Conservation (phyloP, 2,888 invertebrate genomes). For the Sinopyrophorus schimmeli region DNA sequence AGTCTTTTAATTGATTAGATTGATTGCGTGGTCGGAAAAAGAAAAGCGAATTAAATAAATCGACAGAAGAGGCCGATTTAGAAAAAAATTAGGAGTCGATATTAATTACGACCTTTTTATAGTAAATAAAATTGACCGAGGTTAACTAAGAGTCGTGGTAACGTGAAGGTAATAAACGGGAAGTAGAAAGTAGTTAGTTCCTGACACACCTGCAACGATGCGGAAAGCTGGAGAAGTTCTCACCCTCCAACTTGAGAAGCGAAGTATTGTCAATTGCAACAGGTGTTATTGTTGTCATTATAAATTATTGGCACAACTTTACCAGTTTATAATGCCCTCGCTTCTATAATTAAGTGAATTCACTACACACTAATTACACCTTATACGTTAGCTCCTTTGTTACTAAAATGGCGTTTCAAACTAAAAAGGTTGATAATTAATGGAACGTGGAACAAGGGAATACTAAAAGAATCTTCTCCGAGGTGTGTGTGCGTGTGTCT, state of each 20-base stretch:
- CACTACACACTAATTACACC: constrained; percentile 43
- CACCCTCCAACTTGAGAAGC: constrained; percentile 32
- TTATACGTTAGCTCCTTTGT: constrained; percentile 20
- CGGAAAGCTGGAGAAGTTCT: constrained; percentile 24
- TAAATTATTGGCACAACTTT: constrained; percentile 55
- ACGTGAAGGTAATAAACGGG: no score
- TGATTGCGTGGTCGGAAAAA: no score
- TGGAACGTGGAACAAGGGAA: constrained; percentile 2
- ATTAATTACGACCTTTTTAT: no score
- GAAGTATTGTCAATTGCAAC: constrained; percentile 54
- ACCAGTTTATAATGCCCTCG: constrained; percentile 51
- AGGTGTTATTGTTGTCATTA: constrained; percentile 55
- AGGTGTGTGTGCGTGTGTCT: no score
- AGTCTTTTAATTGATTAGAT: no score
- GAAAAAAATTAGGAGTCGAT: no score
- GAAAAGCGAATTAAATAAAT: no score
- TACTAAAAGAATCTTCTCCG: no score
- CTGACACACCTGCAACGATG: constrained; percentile 31
- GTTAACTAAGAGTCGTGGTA: no score
- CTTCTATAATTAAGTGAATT: constrained; percentile 51
- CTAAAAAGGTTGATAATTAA: constrained; percentile 11
- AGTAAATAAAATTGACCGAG: no score
- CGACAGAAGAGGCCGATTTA: no score
- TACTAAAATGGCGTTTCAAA: constrained; percentile 15
- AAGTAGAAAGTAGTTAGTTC: no score